Evolutionary conservation across 2,113 vertebrate genomes (phyloP), one percentile per base, ranked within the genome.

Genomic region (Buteo buteo): DNA sequence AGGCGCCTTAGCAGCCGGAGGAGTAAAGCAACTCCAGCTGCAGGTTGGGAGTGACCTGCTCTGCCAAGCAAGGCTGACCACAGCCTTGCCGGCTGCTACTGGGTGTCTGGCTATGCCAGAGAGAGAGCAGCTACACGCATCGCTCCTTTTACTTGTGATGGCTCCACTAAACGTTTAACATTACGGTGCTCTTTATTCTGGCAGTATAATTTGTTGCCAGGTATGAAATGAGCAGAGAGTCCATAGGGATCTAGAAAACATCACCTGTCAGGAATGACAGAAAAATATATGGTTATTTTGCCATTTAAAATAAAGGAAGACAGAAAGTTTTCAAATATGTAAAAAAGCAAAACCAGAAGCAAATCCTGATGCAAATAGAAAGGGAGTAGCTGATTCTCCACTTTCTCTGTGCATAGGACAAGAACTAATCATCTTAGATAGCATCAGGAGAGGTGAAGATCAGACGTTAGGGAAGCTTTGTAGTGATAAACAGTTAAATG

Each of bases 401-500:
- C 55, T 49, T 55, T 97, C 61, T 87, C 87, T 61, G 31, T 82
- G 62, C 57, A 69, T 65, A 65, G 58, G 34, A 73, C n/a, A 67
- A 92, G 70, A 77, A 49, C 66, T 90, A 79, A 93, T 95, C 64
- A 87, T n/a, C 62, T 83, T 42, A 96, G 87, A 96, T 95, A 93
- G 14, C 82, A 96, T 94, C 93, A 94, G 74, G 26, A 80, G 82
- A 86, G 49, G 49, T 87, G 78, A 93, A 90, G 85, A 90, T 91
- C 82, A 96, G 84, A 85, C 45, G 12, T 54, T 25, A 69, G 47
- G 36, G 58, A 80, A 88, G 85, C 92, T 96, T 96, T 95, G 90
- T 91, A 96, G 93, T 94, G 93, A 57, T 94, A 96, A 96, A 86
- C 49, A 91, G 78, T 44, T 88, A 79, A 91, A 85, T 82, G 89